These are phyloP conservation scores for Rhynchotus rufescens DNA, from an alignment of 2,797 vertebrate species.

Conservation along the genomic window DNA sequence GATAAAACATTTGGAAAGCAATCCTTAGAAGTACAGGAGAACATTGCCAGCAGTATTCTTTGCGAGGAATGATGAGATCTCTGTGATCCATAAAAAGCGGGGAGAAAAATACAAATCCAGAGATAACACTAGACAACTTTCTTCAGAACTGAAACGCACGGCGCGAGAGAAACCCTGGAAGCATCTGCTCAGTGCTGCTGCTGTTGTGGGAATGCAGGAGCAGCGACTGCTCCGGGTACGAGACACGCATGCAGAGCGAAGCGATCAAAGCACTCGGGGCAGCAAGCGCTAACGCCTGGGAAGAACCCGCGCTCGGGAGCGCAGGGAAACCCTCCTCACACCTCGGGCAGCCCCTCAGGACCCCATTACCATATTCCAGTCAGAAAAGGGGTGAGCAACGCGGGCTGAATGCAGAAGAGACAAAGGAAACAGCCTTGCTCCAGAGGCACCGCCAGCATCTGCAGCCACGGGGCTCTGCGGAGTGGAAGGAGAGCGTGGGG, in stretches of 20 bases:
- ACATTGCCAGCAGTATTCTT: constrained; percentile 18
- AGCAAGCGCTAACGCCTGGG: constrained; percentile 31
- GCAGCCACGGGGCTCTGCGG: neutral
- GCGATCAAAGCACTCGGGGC: constrained; percentile 52
- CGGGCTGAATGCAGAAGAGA: constrained; percentile 54
- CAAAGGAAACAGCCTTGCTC: neutral
- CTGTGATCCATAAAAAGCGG: neutral
- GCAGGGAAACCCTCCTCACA: constrained; percentile 31
- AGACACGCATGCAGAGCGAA: constrained; percentile 57
- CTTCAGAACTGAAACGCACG: constrained; percentile 24
- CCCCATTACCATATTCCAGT: neutral
- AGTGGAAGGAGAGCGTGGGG: neutral
- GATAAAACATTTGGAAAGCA: constrained; percentile 32
- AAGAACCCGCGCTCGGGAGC: constrained; percentile 7
- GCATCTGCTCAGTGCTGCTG: constrained; percentile 75
- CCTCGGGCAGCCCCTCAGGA: constrained; percentile 30
- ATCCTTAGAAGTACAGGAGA: constrained; percentile 40
- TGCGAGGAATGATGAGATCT: neutral
- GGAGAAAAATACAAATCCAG: constrained; percentile 41
- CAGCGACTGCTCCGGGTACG: constrained; percentile 70
- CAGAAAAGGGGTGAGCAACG: constrained; percentile 4
- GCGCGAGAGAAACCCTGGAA: constrained; percentile 50
- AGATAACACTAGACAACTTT: constrained; percentile 55
- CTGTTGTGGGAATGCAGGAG: constrained; percentile 64
- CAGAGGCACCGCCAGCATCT: neutral